A percentile compares a stretch with the other conserved stretches of the same genome.
Evolutionary conservation across 2,797 vertebrate genomes (phyloP).

Genomic region (Melanotaenia boesemani): DNA sequence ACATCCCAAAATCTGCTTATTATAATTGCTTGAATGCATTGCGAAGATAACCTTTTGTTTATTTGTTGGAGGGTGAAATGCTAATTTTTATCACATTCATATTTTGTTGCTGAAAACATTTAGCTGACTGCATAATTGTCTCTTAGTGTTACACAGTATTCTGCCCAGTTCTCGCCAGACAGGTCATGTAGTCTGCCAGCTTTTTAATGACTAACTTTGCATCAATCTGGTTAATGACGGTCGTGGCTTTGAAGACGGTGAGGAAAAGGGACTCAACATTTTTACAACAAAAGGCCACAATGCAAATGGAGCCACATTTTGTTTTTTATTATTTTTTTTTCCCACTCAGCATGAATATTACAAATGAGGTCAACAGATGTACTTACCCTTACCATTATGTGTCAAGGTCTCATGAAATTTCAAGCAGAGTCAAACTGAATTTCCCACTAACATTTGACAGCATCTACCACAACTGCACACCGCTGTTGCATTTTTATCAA

Average conservation of each 20-base stretch:
- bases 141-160: conserved; percentile 35
- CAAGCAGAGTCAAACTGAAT: conserved; percentile 7
- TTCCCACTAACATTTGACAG: conserved; percentile 3
- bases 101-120: conserved; percentile 8
- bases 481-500: conserved; percentile 7
- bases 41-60: conserved; percentile 21
- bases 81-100: background rate
- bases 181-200: conserved; percentile 21
- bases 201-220: conserved; percentile 44
- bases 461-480: background rate
- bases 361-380: conserved; percentile 23
- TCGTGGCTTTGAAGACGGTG: conserved; percentile 28
- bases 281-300: conserved; percentile 29
- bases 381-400: conserved; percentile 6
- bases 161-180: conserved; percentile 33
- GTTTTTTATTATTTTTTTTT: conserved; percentile 5
- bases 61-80: conserved; percentile 23
- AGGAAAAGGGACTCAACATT: conserved; percentile 48
- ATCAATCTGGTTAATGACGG: conserved; percentile 47
- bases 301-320: conserved; percentile 20
- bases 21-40: conserved; percentile 29
- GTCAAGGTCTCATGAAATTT: conserved; percentile 8
- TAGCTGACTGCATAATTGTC: background rate
- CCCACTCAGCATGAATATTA: conserved; percentile 17
- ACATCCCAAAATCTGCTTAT: conserved; percentile 30